Evolutionary conservation across 2,888 invertebrate species (phyloP), one percentile per base, ranked within the genome.

Genomic region (Drosophila multiciliata): DNA sequence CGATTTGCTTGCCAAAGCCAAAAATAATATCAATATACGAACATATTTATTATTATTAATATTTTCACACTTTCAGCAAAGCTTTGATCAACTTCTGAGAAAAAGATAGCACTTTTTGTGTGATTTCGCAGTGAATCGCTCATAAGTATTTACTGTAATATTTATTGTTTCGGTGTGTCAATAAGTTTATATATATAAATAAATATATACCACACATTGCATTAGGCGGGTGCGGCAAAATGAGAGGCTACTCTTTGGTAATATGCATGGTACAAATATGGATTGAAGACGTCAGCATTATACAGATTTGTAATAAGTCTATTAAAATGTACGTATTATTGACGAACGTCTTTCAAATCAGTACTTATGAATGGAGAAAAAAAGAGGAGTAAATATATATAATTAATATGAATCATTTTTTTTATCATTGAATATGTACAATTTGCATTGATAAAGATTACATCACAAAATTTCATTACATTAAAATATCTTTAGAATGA

Each of bases 1-100:
- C 48, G 23, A 36, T 58, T 78, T 74, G 53, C 60, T 67, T 17
- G 48, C 36, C 33, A 55, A 40, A 53, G 83, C 83, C 83, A 79
- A 79, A 83, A 79, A 79, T 80, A 83, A 76, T 80, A 55, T 8
- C 15, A 49, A 36, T 36, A 26, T 38, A 42, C 45, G 23, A 61
- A 40, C 26, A 50, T 32, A 17, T 57, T 23, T 12, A 53, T 50
- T 48, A 58, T 58, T 32, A 68, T 58, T 32, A 29, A 61, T 71
- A 74, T 75, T 74, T 45, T 82, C 70, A 53, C 87, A 83, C 87
- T 59, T 69, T 62, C 40, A 35, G 45, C 9, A 17, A 23, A 61
- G 20, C 78, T 71, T 74, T 73, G 73, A 83, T 87, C 71, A 60
- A 53, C 20, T 48, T 29, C 48, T 40, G 58, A 61, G 20, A 26